These are phyloP conservation scores for Varanus komodoensis DNA, from an alignment of 2,113 vertebrate genomes.

Conservation along the genomic window DNA sequence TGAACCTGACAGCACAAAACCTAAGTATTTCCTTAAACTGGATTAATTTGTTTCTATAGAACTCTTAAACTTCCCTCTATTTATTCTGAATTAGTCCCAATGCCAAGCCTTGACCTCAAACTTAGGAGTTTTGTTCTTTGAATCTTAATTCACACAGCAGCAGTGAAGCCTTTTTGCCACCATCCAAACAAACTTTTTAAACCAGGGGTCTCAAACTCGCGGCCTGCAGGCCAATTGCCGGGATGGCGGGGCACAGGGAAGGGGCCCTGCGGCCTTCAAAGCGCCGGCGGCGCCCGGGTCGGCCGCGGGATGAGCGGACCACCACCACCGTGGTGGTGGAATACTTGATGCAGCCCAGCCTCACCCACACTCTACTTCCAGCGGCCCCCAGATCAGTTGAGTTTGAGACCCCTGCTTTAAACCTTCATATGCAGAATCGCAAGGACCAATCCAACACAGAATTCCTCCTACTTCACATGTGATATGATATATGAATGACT, in stretches of 20 bases:
- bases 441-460: background rate
- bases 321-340: too few species aligned
- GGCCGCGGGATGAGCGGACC: too few species aligned
- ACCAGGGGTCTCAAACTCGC: too few species aligned
- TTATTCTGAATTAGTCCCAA: background rate
- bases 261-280: too few species aligned
- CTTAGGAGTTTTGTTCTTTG: background rate
- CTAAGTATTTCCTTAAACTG: background rate
- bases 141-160: background rate
- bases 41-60: background rate
- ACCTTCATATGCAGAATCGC: background rate
- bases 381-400: too few species aligned
- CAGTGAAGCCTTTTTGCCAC: background rate
- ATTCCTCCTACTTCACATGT: constrained; percentile 7
- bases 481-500: background rate
- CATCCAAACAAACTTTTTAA: background rate
- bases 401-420: too few species aligned
- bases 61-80: background rate
- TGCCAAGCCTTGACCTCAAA: constrained; percentile 11
- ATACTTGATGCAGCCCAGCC: too few species aligned
- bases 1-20: background rate
- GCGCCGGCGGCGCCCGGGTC: too few species aligned
- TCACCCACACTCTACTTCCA: too few species aligned
- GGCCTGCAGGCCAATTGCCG: too few species aligned
- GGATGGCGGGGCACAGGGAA: too few species aligned